Conservation (phyloP, 2,113 vertebrate genomes). For the Bos javanicus region DNA sequence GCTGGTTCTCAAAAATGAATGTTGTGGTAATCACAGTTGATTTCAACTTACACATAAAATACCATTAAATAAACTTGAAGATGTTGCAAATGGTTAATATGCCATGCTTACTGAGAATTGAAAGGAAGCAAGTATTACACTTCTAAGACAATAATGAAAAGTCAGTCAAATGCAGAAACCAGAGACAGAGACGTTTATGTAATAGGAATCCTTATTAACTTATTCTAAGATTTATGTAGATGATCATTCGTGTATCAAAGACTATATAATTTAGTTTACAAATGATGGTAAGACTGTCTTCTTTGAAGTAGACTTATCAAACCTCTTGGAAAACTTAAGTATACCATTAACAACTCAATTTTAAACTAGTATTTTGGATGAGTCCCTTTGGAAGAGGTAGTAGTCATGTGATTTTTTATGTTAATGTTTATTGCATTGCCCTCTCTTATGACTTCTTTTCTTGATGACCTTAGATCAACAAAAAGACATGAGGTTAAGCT, state of each 20-base stretch:
- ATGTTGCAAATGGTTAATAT: not conserved
- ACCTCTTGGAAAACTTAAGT: slow-evolving; percentile 54
- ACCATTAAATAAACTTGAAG: not conserved
- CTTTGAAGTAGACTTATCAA: slow-evolving; percentile 25
- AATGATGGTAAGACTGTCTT: slow-evolving; percentile 45
- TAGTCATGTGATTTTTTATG: not conserved
- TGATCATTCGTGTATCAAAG: slow-evolving; percentile 55
- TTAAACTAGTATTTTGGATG: not conserved
- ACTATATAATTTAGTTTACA: slow-evolving; percentile 51
- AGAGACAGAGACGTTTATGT: slow-evolving; percentile 20
- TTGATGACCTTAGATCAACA: not conserved
- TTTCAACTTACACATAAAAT: not conserved
- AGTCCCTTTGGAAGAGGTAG: not conserved
- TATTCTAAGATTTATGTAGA: slow-evolving; percentile 75
- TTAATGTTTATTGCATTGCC: not conserved
- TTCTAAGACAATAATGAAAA: slow-evolving; percentile 37
- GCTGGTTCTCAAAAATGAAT: not conserved
- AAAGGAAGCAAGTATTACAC: not conserved
- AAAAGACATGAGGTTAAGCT: not conserved
- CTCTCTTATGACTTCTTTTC: not conserved
- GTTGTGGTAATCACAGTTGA: not conserved
- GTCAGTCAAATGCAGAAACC: slow-evolving; percentile 27
- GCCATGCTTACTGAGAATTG: not conserved
- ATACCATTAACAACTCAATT: slow-evolving; percentile 14
- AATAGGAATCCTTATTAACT: slow-evolving; percentile 69